phyloP scores from a whole-genome alignment of 2,113 vertebrate genomes.

The Phrynocephalus versicolor region DNA sequence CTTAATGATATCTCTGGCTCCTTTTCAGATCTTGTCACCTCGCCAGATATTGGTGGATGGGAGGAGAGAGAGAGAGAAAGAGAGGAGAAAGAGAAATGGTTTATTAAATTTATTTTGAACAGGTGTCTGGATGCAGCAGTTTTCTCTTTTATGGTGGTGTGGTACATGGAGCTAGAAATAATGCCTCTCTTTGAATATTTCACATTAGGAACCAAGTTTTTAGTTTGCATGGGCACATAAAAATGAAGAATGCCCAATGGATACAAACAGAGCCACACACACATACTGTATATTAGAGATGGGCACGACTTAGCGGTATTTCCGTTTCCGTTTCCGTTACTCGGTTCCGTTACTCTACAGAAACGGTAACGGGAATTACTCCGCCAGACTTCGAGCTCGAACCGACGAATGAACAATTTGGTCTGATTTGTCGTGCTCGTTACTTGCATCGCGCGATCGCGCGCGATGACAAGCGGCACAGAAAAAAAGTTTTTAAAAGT shows the following conservation, averaged over 20 bases:
- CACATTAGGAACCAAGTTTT: constrained; percentile 24
- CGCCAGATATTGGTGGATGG: constrained; percentile 71
- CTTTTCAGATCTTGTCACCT: constrained; percentile 64
- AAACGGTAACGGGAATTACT: too few species aligned
- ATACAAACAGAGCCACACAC: too few species aligned
- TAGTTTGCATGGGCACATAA: neutral
- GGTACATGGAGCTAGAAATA: constrained; percentile 47
- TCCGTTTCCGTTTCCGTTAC: too few species aligned
- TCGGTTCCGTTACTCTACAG: too few species aligned
- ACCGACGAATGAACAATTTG: too few species aligned
- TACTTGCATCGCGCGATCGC: too few species aligned
- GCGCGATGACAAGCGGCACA: too few species aligned
- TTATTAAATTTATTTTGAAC: constrained; percentile 67
- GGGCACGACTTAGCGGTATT: too few species aligned
- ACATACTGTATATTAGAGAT: too few species aligned
- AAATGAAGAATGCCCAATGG: neutral
- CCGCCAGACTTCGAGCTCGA: too few species aligned
- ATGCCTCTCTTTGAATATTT: constrained; percentile 32
- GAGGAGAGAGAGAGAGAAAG: constrained; percentile 42
- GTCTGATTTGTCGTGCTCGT: too few species aligned
- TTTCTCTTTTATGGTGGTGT: constrained; percentile 44
- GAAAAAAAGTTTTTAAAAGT: too few species aligned
- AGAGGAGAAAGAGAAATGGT: constrained; percentile 40
- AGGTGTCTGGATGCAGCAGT: constrained; percentile 41
- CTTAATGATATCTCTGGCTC: constrained; percentile 67